phyloP scores from a whole-genome alignment of 2,888 invertebrate genomes.

The Aspidapion aeneum region DNA sequence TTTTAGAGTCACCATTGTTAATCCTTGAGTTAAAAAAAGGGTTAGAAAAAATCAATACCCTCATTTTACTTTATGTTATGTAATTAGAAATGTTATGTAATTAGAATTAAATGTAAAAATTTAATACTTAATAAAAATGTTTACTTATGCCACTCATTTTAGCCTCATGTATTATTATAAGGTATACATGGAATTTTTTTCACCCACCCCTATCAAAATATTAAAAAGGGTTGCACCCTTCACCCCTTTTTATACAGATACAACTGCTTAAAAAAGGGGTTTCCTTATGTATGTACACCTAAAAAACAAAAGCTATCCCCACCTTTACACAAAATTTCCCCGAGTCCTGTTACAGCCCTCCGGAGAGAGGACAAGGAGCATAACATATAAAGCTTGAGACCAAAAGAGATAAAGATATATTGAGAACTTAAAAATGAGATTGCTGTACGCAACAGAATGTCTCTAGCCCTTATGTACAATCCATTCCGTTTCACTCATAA shows the following conservation, averaged over 20 bases:
- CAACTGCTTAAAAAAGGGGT: slow-evolving; percentile 1
- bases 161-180: too few species aligned
- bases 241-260: background rate
- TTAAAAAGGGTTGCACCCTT: slow-evolving; percentile 4
- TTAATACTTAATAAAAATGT: too few species aligned
- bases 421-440: background rate
- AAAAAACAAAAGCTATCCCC: slow-evolving; percentile 22
- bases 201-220: background rate
- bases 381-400: background rate
- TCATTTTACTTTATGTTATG: too few species aligned
- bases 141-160: too few species aligned
- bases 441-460: background rate
- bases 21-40: too few species aligned
- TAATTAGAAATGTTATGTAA: too few species aligned
- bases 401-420: background rate
- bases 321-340: background rate
- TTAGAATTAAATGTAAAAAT: too few species aligned
- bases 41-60: too few species aligned
- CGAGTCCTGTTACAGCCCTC: background rate
- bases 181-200: too few species aligned
- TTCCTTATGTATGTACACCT: slow-evolving; percentile 2
- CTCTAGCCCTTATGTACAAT: background rate
- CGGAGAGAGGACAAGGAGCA: background rate
- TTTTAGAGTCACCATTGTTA: too few species aligned
- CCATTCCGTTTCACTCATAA: background rate